These are phyloP conservation scores for Holothuria leucospilota DNA, from an alignment of 53 echinoderm and acorn worm genomes.

Conservation along the genomic window DNA sequence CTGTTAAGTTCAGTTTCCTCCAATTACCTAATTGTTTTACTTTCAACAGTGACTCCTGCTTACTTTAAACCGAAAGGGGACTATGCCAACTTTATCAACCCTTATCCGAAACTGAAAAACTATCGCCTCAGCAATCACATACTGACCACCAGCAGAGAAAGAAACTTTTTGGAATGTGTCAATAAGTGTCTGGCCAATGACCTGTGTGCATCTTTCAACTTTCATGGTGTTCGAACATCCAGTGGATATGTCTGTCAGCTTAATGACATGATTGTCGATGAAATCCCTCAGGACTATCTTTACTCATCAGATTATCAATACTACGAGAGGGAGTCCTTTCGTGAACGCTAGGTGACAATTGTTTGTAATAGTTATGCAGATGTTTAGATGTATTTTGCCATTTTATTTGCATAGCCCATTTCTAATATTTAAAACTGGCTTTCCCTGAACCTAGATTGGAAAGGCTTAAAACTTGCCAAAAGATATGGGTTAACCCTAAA, in stretches of 20 bases:
- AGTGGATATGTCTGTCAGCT: slow-evolving; percentile 70
- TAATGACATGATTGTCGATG: slow-evolving; percentile 72
- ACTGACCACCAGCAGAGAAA: slow-evolving; percentile 38
- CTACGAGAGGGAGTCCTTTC: slow-evolving; percentile 75
- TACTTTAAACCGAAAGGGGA: slow-evolving; percentile 59
- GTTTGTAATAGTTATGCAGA: too few species aligned
- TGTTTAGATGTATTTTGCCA: too few species aligned
- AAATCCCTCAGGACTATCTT: slow-evolving; percentile 61
- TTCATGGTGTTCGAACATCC: slow-evolving; percentile 41
- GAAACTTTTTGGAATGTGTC: slow-evolving; percentile 78
- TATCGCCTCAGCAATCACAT: slow-evolving; percentile 59
- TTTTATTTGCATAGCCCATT: too few species aligned
- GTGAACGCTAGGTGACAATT: slow-evolving; percentile 37
- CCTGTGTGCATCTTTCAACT: slow-evolving; percentile 79
- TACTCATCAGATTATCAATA: slow-evolving; percentile 56
- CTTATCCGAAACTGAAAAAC: slow-evolving; percentile 58
- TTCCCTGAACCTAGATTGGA: too few species aligned
- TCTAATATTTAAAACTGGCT: too few species aligned
- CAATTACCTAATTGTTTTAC: background rate
- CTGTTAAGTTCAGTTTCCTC: background rate
- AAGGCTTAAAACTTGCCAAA: too few species aligned
- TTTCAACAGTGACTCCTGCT: slow-evolving; percentile 65
- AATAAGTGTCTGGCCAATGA: slow-evolving; percentile 55
- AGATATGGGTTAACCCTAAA: too few species aligned
- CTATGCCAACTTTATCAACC: slow-evolving; percentile 77